Evolutionary conservation across 2,113 vertebrate species (phyloP), one percentile per base, ranked within the genome.

Genomic region (Bucco capensis): DNA sequence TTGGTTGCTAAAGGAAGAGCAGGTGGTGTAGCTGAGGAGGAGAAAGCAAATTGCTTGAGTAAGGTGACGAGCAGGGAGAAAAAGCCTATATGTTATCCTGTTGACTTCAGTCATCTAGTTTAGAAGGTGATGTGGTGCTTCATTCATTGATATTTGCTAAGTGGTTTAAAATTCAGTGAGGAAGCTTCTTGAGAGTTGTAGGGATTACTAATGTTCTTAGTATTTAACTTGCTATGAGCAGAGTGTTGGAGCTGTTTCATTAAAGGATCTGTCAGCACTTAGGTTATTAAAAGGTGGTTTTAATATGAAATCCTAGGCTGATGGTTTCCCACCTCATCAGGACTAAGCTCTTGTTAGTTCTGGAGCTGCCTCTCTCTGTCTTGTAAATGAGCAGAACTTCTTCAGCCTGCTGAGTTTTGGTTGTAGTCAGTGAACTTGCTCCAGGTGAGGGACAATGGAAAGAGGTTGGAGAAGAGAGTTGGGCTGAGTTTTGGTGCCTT

Each of bases 221-320:
- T 86, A 58, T 75, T 92, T 74, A 70, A 61, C 16, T 56, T 35
- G 38, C n/a, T 72, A 44, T 72, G 67, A 90, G 72, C 9, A 38
- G 33, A 17, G 40, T 72, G 56, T 31, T 86, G 58, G 72, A 86
- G 61, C 79, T 64, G 47, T 66, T 89, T 83, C 60, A 49, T 95
- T 92, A 83, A 74, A 90, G 44, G 60, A 31, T 88, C 44, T 94
- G 79, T 77, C 79, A 96, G 42, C 35, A 67, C 42, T 60, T 49
- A 23, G 0, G 3, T 70, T 91, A 50, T 80, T 83, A 61, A 49
- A 66, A 75, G 56, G n/a, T n/a, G 14, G 14, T 46, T 94, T 76
- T 87, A 84, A 86, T 74, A 54, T 31, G 73, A 89, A 82, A 77
- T 80, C 30, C 30, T 61, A 50, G 40, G 65, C 60, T 35, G 54